Percentiles rank a stretch among this genome's conserved stretches.
Conservation (phyloP, 1,140 invertebrate genomes). For the Lordiphosa stackelbergi region DNA sequence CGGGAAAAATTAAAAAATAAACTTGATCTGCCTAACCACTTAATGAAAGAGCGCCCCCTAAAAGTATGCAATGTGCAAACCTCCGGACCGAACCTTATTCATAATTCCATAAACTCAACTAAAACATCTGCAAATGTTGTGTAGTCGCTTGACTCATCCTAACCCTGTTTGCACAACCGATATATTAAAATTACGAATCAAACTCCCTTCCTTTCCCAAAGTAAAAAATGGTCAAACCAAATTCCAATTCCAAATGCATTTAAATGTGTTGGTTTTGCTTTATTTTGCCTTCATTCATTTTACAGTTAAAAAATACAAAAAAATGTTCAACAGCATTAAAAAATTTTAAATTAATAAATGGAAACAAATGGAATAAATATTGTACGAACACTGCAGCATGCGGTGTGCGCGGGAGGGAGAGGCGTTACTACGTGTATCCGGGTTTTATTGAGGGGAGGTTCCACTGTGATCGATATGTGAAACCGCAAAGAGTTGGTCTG, state of each 20-base stretch:
- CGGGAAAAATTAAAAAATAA: too few relatives aligned
- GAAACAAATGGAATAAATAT: conserved; percentile 73
- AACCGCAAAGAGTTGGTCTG: conserved; percentile 42
- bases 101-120: too few relatives aligned
- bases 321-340: conserved; percentile 56
- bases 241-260: conserved; percentile 17
- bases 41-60: too few relatives aligned
- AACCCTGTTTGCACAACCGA: too few relatives aligned
- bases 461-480: conserved; percentile 46
- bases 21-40: too few relatives aligned
- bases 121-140: too few relatives aligned
- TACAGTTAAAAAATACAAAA: conserved; percentile 46
- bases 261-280: conserved; percentile 66
- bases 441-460: conserved; percentile 29
- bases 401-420: not conserved
- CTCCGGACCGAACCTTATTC: too few relatives aligned
- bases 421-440: conserved; percentile 4
- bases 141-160: too few relatives aligned
- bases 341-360: conserved; percentile 63
- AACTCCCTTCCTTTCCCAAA: not conserved
- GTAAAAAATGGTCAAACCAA: not conserved
- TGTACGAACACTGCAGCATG: conserved; percentile 53
- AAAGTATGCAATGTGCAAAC: too few relatives aligned
- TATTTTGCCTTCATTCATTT: conserved; percentile 62
- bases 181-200: too few relatives aligned